Base-by-base conservation (phyloP, 2,888 invertebrate species). In the Eurytoma adleriae region DNA sequence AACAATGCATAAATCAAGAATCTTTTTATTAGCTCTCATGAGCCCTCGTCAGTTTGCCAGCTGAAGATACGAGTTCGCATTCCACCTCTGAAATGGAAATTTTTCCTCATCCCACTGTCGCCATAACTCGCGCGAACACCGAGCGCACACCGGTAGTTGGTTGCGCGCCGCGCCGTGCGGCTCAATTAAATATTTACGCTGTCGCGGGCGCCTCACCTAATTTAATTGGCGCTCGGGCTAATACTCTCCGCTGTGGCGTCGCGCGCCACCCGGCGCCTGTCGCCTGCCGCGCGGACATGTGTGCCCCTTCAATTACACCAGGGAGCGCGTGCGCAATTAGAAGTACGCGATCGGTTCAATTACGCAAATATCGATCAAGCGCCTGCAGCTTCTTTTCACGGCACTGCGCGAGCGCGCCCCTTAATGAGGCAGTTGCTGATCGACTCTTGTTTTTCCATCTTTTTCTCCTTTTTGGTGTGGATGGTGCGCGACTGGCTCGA, bases 331-430 rank as follows among this genome's bases (percentile, higher is more conserved):
- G n/a, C 24, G 62, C 62, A 62, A 62, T 64, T 64, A 64, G 64
- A 48, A 64, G 40, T n/a, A 18, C 68, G 52, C 68, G 54, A 68
- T 54, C 54, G 54, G 24, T 13, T 54, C 27, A 27, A 68, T 54
- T n/a, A n/a, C 27, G 52, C 52, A 2, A 5, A 68, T 68, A 68
- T 68, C 52, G 68, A 68, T 68, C 68, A 54, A 3, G 40, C 18
- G 40, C 48, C 16, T 16, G 24, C 24, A 24, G 52, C 52, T 40
- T 40, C 10, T 40, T 40, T 40, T 40, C 10, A 7, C 40, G 40
- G 40, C 10, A 7, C 40, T 40, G 7, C 24, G 24, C 24, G 24
- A 24, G 24, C 24, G 1, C 24, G 24, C 24, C 50, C 1, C 50
- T 50, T 52, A 54, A 14, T n/a, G 54, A 54, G 54, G 54, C 54